These are phyloP conservation scores for Cephus pygmeus DNA, from an alignment of 2,888 invertebrate species.

Conservation along the genomic window DNA sequence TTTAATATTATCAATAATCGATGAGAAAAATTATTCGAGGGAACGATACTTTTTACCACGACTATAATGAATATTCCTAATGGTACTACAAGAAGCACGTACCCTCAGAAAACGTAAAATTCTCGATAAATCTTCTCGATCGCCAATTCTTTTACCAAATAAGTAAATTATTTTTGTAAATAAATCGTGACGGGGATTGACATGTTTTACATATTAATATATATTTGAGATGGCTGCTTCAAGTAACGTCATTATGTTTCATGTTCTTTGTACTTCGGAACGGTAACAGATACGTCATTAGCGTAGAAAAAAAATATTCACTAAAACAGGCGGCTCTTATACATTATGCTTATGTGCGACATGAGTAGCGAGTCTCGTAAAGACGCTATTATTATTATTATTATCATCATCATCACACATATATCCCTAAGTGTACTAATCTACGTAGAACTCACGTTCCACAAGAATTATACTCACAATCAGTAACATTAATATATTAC, in stretches of 20 bases:
- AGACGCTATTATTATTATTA: background rate
- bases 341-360: background rate
- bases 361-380: background rate
- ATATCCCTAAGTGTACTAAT: background rate
- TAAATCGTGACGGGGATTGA: constrained; percentile 18
- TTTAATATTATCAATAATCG: constrained; percentile 23
- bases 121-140: background rate
- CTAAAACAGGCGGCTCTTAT: background rate
- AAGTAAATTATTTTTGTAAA: constrained; percentile 44
- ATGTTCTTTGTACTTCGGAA: background rate
- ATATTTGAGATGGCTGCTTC: background rate
- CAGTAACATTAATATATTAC: constrained; percentile 28
- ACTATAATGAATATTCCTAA: background rate
- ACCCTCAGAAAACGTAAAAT: background rate
- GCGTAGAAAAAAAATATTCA: background rate
- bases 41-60: background rate
- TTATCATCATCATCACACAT: background rate
- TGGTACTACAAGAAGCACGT: background rate
- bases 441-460: constrained; percentile 18
- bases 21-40: background rate
- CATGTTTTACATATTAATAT: background rate
- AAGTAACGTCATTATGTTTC: background rate
- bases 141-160: constrained; percentile 8
- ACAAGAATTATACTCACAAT: constrained; percentile 44
- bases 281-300: background rate